Evolutionary conservation across 2,888 invertebrate species (phyloP).

Genomic region (Danaus chrysippus): DNA sequence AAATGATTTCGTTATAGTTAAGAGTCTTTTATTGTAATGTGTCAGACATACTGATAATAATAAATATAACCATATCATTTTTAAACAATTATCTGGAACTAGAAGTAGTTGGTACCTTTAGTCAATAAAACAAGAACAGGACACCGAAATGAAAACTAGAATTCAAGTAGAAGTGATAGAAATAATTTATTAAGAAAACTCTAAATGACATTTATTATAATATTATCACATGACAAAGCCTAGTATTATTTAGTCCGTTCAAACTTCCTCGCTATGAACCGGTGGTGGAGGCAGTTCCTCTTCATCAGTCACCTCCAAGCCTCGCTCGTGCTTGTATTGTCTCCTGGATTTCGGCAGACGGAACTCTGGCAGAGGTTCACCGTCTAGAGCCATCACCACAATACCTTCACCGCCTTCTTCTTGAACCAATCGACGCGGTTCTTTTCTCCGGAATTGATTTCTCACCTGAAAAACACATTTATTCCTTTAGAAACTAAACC

Average conservation of each 20-base stretch:
- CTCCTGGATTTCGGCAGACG: conserved; percentile 48
- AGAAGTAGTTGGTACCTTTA: too few species aligned
- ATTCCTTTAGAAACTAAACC: too few species aligned
- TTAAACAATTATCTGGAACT: too few species aligned
- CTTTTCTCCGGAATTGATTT: conserved; percentile 33
- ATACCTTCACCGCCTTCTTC: conserved; percentile 45
- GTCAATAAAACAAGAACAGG: too few species aligned
- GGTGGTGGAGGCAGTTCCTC: conserved; percentile 26
- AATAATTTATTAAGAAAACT: too few species aligned
- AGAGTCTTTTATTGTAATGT: too few species aligned
- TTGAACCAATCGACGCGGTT: conserved; percentile 38
- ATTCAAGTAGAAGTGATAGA: too few species aligned
- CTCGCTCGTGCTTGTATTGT: conserved; percentile 48
- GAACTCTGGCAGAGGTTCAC: conserved; percentile 49
- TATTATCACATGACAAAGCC: background rate
- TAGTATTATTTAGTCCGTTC: background rate
- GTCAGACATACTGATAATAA: too few species aligned
- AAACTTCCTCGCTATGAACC: conserved; percentile 9
- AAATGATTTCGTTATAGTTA: too few species aligned
- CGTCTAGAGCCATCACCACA: conserved; percentile 46
- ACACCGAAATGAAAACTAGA: too few species aligned
- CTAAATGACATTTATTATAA: too few species aligned
- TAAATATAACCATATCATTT: too few species aligned
- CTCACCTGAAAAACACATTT: conserved; percentile 15
- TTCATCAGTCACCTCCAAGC: conserved; percentile 12